Percentiles rank a stretch among this genome's conserved stretches.
phyloP scores from a whole-genome alignment of 2,113 vertebrate species.

The Lanius collurio region DNA sequence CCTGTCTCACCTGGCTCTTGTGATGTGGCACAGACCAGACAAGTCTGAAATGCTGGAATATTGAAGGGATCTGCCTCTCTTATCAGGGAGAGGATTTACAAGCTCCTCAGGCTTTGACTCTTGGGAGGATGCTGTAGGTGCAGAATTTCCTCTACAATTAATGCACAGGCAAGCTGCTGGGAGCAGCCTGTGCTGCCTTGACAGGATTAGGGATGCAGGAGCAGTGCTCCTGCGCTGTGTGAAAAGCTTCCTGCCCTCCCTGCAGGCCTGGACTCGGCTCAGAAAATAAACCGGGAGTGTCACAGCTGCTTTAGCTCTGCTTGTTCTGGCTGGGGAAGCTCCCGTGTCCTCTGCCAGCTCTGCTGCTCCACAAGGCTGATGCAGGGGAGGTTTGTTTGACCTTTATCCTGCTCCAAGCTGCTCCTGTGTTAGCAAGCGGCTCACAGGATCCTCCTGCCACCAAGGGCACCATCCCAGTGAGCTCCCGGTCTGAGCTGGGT shows the following conservation, averaged over 20 bases:
- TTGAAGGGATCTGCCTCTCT: background rate
- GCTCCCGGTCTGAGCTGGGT: background rate
- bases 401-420: background rate
- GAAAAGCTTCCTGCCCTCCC: background rate
- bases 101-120: background rate
- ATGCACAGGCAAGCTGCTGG: background rate
- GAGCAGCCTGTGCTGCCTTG: background rate
- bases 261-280: background rate
- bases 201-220: background rate
- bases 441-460: background rate
- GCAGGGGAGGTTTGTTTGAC: background rate
- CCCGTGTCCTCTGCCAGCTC: background rate
- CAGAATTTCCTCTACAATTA: background rate
- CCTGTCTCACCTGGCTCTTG: background rate
- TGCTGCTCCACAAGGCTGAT: accelerated
- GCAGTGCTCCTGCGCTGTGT: background rate
- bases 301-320: background rate
- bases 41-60: background rate
- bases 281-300: background rate
- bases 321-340: background rate
- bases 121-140: background rate
- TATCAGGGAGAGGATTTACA: background rate
- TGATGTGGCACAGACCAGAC: accelerated
- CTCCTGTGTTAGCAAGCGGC: accelerated
- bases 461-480: background rate